These are phyloP conservation scores for Smutsia temminckii DNA, from an alignment of 2,797 vertebrate genomes.

Conservation along the genomic window DNA sequence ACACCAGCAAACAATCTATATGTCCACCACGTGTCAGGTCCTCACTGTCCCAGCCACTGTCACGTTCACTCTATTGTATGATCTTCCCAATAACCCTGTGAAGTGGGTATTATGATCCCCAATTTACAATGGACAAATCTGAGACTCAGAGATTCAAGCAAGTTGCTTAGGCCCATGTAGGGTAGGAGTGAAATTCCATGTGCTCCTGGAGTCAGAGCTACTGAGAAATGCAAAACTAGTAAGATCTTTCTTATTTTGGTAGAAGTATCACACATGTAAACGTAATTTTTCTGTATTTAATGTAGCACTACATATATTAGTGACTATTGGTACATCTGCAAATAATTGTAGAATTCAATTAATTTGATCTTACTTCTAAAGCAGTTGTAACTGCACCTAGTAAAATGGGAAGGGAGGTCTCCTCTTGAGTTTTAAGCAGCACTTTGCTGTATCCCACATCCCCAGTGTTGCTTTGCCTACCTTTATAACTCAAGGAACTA, in stretches of 20 bases:
- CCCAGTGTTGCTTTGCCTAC: neutral
- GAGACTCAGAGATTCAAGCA: neutral
- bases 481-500: neutral
- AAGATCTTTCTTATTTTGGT: neutral
- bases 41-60: neutral
- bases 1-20: neutral
- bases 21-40: neutral
- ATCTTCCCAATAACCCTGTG: constrained; percentile 24
- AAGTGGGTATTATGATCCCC: constrained; percentile 46
- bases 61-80: neutral
- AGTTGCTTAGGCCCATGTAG: neutral
- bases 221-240: neutral
- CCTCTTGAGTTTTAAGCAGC: neutral
- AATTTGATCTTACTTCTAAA: neutral
- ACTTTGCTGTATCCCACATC: neutral
- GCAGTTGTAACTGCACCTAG: neutral
- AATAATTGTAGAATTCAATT: constrained; percentile 12
- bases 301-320: neutral
- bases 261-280: neutral
- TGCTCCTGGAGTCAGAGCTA: neutral
- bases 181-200: neutral
- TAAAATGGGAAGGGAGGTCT: neutral
- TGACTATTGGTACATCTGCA: neutral
- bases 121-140: neutral
- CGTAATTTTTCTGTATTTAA: neutral